A percentile compares a stretch with the other conserved stretches of the same genome.
Evolutionary conservation across 2,888 invertebrate species (phyloP).

Genomic region (Sepiola atlantica): DNA sequence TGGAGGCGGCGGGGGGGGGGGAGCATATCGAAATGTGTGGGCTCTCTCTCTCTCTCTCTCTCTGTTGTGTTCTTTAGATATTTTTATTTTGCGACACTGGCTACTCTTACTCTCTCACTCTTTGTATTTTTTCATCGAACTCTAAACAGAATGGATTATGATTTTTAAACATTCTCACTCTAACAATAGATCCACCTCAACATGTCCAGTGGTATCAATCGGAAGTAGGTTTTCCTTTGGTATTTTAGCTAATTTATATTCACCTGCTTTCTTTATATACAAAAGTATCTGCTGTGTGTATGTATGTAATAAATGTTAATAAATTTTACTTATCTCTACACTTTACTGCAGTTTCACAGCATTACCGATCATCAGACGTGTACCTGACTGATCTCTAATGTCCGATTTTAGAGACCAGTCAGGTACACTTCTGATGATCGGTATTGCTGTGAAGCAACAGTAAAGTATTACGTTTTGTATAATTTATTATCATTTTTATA

Average conservation of each 20-base stretch:
- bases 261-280: neutral
- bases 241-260: neutral
- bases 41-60: neutral
- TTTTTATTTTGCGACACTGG: neutral
- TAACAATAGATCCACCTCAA: neutral
- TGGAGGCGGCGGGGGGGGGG: neutral
- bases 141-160: neutral
- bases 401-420: no score
- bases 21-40: no score
- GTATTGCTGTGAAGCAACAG: no score
- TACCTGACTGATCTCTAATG: no score
- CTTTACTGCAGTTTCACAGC: no score
- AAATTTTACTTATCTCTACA: no score
- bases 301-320: no score
- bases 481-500: neutral
- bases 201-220: neutral
- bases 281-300: no score
- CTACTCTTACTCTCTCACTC: neutral
- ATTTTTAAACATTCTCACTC: neutral
- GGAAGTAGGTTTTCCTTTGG: neutral
- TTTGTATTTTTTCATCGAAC: neutral
- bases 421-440: no score
- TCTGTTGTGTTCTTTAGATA: neutral
- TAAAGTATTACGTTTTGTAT: no score
- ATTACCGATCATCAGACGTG: no score